Percentiles rank a stretch among this genome's conserved stretches.
Conservation (phyloP, 2,113 vertebrate species). For the Trachemys scripta region DNA sequence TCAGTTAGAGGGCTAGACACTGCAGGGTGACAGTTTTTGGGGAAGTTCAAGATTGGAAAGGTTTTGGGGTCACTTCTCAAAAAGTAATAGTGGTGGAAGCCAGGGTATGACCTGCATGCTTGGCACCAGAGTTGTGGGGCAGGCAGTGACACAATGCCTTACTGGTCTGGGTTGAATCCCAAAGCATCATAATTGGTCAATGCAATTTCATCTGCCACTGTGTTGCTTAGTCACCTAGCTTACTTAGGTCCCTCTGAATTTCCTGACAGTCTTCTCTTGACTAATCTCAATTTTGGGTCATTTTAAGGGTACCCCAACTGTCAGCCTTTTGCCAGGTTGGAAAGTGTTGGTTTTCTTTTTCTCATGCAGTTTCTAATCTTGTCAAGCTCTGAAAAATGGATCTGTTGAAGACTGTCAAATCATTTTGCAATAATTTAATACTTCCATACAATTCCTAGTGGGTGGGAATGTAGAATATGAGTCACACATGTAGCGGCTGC, state of each 20-base stretch:
- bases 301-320: not conserved
- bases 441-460: not conserved
- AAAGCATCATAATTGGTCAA: not conserved
- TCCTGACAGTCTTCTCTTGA: not conserved
- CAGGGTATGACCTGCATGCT: not conserved
- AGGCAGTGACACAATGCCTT: too few relatives aligned
- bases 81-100: not conserved
- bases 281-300: accelerated
- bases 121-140: not conserved
- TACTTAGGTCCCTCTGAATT: not conserved
- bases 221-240: not conserved
- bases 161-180: not conserved
- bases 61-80: not conserved
- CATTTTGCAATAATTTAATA: accelerated
- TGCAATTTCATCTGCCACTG: not conserved
- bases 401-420: not conserved
- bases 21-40: not conserved
- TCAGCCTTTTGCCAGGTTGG: accelerated
- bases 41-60: not conserved
- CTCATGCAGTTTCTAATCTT: not conserved
- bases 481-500: not conserved
- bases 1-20: not conserved
- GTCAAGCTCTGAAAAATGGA: not conserved
- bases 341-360: not conserved
- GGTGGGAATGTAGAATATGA: conserved; percentile 2